Evolutionary conservation across 2,888 invertebrate genomes (phyloP).

Genomic region (Orchestes rusci): DNA sequence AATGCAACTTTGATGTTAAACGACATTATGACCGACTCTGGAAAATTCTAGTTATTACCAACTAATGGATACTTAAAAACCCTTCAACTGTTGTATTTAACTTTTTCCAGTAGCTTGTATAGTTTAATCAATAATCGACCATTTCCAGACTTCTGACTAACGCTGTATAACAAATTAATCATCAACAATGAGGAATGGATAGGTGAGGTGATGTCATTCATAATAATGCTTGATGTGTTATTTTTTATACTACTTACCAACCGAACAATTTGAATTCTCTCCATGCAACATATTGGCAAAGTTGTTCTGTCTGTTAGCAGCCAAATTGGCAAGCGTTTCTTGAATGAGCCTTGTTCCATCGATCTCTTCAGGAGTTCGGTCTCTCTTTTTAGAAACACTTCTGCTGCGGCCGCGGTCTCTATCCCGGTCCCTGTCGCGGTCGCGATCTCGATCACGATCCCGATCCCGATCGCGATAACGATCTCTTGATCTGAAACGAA

Average conservation of each 20-base stretch:
- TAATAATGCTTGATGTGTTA: too few relatives aligned
- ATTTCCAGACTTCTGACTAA: too few relatives aligned
- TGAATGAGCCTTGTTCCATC: slow-evolving; percentile 47
- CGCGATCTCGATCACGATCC: slow-evolving; percentile 32
- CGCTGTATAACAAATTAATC: too few relatives aligned
- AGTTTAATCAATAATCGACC: too few relatives aligned
- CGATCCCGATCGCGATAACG: slow-evolving; percentile 37
- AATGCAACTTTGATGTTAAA: too few relatives aligned
- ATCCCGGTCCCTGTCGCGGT: slow-evolving; percentile 22
- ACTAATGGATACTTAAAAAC: too few relatives aligned
- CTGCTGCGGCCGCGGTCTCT: slow-evolving; percentile 14
- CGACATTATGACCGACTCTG: too few relatives aligned
- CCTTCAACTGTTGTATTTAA: too few relatives aligned
- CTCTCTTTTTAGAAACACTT: slow-evolving; percentile 22
- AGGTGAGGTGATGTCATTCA: not conserved
- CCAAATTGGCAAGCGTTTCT: slow-evolving; percentile 46
- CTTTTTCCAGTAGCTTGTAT: too few relatives aligned
- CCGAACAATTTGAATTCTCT: slow-evolving; percentile 35
- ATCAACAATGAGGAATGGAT: too few relatives aligned
- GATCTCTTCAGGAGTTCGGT: slow-evolving; percentile 37
- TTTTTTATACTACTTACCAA: slow-evolving; percentile 33
- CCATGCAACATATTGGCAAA: slow-evolving; percentile 45
- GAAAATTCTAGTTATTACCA: too few relatives aligned
- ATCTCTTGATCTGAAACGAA: slow-evolving; percentile 35
- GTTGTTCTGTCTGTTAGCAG: slow-evolving; percentile 44